Evolutionary conservation across 2,797 vertebrate genomes (phyloP), one percentile per base, ranked within the genome.

Genomic region (Ctenochaetus hawaiiensis): DNA sequence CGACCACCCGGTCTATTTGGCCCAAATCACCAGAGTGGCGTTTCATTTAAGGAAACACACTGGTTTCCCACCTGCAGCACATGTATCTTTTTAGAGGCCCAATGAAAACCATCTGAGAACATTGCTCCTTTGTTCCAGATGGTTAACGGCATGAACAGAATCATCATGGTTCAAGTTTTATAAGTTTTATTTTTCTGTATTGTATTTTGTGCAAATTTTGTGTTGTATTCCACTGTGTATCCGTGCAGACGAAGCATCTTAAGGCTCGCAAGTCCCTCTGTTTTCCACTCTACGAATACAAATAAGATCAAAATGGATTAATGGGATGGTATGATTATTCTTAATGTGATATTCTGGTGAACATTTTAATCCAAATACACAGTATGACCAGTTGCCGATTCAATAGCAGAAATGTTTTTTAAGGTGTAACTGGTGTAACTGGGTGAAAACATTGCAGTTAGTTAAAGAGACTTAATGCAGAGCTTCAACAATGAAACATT

Each of bases 91-190:
- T 30, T 22, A 64, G 60, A 52, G 34, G 37, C 57, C 5, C 65
- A 88, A 81, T 66, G 23, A 72, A 85, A 90, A 84, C 30, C 62
- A 88, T 63, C 76, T 85, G 72, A 83, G n/a, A 26, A 52, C 13
- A 17, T 13, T 30, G 18, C n/a, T 52, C 41, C 11, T 14, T 13
- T 39, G 20, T 20, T 52, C 41, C 59, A 39, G 22, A 63, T 64
- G 64, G 41, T 30, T 52, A 61, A 49, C 3, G 1, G 8, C 30
- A 39, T 53, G 43, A 6, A 52, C n/a, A 6, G 17, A 2, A 41
- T 52, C 12, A 17, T 8, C 7, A n/a, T 37, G 8, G 52, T 47
- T 67, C 2, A 14, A 34, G 20, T 22, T 34, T 47, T 51, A 43
- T 52, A 43, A 0, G 11, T 41, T 41, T 41, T 9, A 11, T 12